Evolutionary conservation across 2,113 vertebrate species (phyloP), one percentile per base, ranked within the genome.

Genomic region (Megaceryle torquata): DNA sequence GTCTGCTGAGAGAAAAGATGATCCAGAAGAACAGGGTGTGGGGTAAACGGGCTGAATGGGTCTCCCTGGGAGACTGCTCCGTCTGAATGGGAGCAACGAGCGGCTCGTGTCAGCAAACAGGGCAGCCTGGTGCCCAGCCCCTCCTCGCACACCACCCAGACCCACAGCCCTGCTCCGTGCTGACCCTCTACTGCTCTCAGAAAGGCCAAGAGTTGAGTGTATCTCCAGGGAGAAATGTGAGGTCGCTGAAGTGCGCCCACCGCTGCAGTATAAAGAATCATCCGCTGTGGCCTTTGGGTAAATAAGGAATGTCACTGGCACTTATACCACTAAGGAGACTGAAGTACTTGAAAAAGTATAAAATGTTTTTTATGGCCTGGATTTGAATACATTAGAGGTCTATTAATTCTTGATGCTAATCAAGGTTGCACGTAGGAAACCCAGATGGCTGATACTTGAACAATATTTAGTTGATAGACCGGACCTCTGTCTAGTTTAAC

Each of bases 261-360:
- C 1, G 3, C 76, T 41, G 68, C 1, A 1, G 33, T 17, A 2
- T 0, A 2, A 17, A 35, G 59, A 3, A 25, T 28, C 28, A 16
- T 41, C 48, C 2, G 4, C 13, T 10, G 26, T 35, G 16, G 51
- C 26, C 33, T 70, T 11, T 37, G 56, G 33, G 25, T 76, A 21
- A 54, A 37, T 18, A 17, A 14, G 48, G 46, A 50, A 28, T 12
- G 50, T 25, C 51, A n/a, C 61, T 48, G 69, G n/a, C 20, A n/a
- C 43, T 63, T 20, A 3, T 16, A 35, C 26, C 19, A 6, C 48
- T 35, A 16, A 9, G 35, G 56, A 24, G 59, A 35, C 16, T 21
- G 37, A 51, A 72, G 59, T 15, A 22, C 57, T 84, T 71, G 35
- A 59, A 28, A 51, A 64, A 37, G 59, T 13, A 31, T 29, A n/a